Evolutionary conservation across 1,140 invertebrate genomes (phyloP).

Genomic region (Drosophila kepulauana): DNA sequence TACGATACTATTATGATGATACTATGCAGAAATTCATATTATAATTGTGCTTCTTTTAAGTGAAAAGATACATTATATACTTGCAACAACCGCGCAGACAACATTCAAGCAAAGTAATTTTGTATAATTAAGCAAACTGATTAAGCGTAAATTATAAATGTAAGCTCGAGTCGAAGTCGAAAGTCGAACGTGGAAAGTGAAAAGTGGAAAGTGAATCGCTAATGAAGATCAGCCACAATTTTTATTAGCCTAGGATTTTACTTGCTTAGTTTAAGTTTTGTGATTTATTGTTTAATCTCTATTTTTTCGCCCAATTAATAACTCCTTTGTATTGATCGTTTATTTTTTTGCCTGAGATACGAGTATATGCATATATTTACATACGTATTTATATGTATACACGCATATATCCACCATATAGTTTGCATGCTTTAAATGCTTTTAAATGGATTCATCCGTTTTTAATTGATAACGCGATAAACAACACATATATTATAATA

Average conservation of each 20-base stretch:
- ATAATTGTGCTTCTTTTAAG: constrained; percentile 65
- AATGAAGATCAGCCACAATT: constrained; percentile 47
- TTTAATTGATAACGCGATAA: constrained; percentile 41
- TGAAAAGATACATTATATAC: constrained; percentile 30
- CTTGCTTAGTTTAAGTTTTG: constrained; percentile 80
- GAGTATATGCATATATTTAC: not conserved
- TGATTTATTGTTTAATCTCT: constrained; percentile 83
- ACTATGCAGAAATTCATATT: constrained; percentile 39
- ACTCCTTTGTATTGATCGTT: constrained; percentile 40
- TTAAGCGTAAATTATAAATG: constrained; percentile 65
- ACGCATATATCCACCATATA: constrained; percentile 23
- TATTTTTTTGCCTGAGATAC: constrained; percentile 3
- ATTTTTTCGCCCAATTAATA: constrained; percentile 51
- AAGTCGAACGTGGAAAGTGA: constrained; percentile 34
- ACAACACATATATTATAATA: constrained; percentile 29
- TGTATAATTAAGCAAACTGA: constrained; percentile 67
- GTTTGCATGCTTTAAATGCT: constrained; percentile 49
- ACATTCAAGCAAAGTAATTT: constrained; percentile 51
- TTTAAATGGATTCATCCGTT: constrained; percentile 64
- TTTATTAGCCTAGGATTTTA: constrained; percentile 73
- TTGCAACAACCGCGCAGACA: constrained; percentile 14
- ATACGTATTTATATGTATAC: constrained; percentile 1
- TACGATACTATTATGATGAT: constrained; percentile 50
- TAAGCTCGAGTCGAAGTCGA: constrained; percentile 71
- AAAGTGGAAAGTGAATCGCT: constrained; percentile 24